These are phyloP conservation scores for Serranus cabrilla DNA, from an alignment of 2,797 vertebrate species.

Conservation along the genomic window DNA sequence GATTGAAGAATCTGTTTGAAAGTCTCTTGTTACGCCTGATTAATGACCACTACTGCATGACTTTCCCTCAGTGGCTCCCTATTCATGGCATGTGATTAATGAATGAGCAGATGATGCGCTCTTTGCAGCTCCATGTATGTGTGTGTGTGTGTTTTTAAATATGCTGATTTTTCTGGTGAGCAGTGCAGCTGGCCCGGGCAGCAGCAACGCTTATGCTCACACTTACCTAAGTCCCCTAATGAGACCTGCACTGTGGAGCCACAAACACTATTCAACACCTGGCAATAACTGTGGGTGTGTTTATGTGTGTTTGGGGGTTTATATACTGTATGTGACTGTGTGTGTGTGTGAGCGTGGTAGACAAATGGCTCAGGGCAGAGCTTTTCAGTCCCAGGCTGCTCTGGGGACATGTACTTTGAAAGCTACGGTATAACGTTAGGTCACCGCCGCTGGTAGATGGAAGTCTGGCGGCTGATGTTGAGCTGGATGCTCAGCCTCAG, in stretches of 20 bases:
- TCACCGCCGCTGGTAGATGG: neutral
- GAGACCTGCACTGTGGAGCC: constrained; percentile 57
- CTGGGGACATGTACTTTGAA: constrained; percentile 33
- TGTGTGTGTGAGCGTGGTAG: neutral
- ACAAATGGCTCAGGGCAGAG: constrained; percentile 31
- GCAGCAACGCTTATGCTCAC: constrained; percentile 52
- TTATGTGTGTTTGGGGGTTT: constrained; percentile 47
- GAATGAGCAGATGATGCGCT: neutral
- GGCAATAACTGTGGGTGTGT: constrained; percentile 55
- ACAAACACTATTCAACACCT: constrained; percentile 60
- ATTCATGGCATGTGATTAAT: constrained; percentile 13
- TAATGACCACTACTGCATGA: neutral
- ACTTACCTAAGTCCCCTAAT: constrained; percentile 77
- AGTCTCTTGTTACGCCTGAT: neutral
- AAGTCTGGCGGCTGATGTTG: constrained; percentile 10
- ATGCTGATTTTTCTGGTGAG: constrained; percentile 30
- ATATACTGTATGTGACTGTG: constrained; percentile 10
- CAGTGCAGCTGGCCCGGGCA: constrained; percentile 56
- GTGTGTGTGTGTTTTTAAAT: constrained; percentile 13
- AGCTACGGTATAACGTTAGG: constrained; percentile 7
- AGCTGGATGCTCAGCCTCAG: neutral
- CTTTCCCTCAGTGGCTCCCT: constrained; percentile 3
- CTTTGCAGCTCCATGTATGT: constrained; percentile 18
- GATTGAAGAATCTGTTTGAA: too few species aligned
- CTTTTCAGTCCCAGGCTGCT: constrained; percentile 30